phyloP scores from a whole-genome alignment of 2,113 vertebrate species.

The Oreotrochilus melanogaster region DNA sequence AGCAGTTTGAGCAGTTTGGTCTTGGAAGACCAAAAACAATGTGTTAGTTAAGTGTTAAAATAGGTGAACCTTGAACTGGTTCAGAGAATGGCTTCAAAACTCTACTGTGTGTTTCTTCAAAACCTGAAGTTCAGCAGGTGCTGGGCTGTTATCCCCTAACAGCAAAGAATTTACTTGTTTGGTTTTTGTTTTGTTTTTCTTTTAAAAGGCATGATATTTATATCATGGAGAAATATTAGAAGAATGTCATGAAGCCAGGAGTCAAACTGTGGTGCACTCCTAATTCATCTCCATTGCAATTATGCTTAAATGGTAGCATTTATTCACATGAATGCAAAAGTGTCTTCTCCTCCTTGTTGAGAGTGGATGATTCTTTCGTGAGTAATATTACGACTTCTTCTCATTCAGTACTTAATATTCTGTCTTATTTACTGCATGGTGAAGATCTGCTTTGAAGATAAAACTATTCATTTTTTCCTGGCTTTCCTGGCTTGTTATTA shows the following conservation, averaged over 20 bases:
- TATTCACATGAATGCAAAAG: conserved; percentile 6
- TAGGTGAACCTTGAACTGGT: not conserved
- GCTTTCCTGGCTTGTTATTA: not conserved
- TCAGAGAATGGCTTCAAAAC: not conserved
- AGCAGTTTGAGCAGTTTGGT: not conserved
- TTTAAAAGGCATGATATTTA: not conserved
- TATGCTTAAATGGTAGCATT: not conserved
- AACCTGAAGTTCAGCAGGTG: not conserved
- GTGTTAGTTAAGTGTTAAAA: not conserved
- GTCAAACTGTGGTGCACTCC: not conserved
- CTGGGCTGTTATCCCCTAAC: not conserved
- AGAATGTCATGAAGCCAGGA: conserved; percentile 11
- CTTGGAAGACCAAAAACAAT: not conserved
- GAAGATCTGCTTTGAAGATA: not conserved
- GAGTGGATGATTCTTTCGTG: not conserved
- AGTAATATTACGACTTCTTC: not conserved
- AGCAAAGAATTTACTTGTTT: not conserved
- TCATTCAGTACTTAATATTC: not conserved
- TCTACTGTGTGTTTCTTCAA: not conserved
- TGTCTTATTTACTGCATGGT: not conserved
- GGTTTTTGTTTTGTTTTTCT: not conserved
- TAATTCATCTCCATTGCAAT: not conserved
- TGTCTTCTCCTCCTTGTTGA: not conserved
- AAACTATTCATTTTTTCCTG: not conserved
- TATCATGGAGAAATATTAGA: conserved; percentile 12